A percentile compares a stretch with the other conserved stretches of the same genome.
Evolutionary conservation across 2,888 invertebrate genomes (phyloP).

Genomic region (Drosophila rellima): DNA sequence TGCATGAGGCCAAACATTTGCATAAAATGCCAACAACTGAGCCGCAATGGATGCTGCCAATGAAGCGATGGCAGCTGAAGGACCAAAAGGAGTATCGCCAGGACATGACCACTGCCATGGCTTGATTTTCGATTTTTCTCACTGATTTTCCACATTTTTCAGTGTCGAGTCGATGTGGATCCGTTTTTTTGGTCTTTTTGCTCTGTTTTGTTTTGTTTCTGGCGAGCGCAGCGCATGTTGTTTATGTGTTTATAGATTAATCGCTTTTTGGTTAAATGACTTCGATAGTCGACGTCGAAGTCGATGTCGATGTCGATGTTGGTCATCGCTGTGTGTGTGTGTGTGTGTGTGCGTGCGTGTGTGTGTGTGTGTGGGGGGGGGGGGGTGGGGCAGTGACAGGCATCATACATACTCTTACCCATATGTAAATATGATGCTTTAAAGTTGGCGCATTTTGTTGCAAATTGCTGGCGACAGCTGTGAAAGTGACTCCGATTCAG

Average conservation of each 20-base stretch:
- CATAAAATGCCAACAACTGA: slow-evolving; percentile 69
- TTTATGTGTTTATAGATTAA: slow-evolving; percentile 85
- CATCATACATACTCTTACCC: neutral
- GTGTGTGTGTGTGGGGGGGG: slow-evolving; percentile 7
- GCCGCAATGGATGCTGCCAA: slow-evolving; percentile 28
- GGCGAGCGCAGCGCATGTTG: slow-evolving; percentile 70
- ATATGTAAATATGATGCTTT: slow-evolving; percentile 36
- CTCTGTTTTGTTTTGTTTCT: slow-evolving; percentile 8
- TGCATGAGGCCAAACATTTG: slow-evolving; percentile 80
- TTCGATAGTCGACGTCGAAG: slow-evolving; percentile 73
- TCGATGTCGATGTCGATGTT: slow-evolving; percentile 30
- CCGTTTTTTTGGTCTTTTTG: slow-evolving; percentile 26
- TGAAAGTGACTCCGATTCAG: slow-evolving; percentile 11
- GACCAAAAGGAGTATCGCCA: slow-evolving; percentile 1
- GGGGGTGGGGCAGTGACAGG: too few relatives aligned
- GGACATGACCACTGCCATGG: slow-evolving; percentile 11
- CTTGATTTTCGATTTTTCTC: slow-evolving; percentile 77
- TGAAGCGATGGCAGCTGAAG: slow-evolving; percentile 23
- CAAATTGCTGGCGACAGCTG: slow-evolving; percentile 62
- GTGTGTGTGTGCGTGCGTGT: slow-evolving; percentile 1
- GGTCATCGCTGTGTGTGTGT: slow-evolving; percentile 15
- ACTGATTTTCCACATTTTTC: slow-evolving; percentile 80
- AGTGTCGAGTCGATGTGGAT: slow-evolving; percentile 54
- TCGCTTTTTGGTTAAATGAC: slow-evolving; percentile 84
- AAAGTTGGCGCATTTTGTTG: slow-evolving; percentile 52